Conservation (phyloP, 1,140 invertebrate genomes). For the Drosophila ohnishii region DNA sequence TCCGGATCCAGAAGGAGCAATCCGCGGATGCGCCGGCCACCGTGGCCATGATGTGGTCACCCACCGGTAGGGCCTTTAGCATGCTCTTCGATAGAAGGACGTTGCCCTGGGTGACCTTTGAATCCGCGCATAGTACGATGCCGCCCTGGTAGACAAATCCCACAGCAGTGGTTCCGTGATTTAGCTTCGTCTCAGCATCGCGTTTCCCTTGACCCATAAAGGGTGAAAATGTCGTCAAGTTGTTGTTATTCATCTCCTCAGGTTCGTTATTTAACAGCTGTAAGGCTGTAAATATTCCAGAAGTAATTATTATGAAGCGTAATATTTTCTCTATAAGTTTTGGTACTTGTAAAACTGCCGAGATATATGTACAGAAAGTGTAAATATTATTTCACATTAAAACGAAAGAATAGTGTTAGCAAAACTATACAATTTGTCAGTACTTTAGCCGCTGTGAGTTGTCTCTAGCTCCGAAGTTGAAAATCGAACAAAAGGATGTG, state of each 20-base stretch:
- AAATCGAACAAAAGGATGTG: background rate
- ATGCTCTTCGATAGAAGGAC: background rate
- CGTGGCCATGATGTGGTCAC: background rate
- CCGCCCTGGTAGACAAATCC: slow-evolving; percentile 6
- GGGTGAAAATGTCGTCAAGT: too few relatives aligned
- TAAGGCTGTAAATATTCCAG: background rate
- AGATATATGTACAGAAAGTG: background rate
- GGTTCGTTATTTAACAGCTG: background rate
- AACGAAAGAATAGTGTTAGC: slow-evolving; percentile 4
- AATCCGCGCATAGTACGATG: background rate
- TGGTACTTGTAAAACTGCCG: background rate
- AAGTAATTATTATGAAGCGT: background rate
- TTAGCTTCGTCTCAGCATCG: too few relatives aligned
- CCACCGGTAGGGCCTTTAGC: background rate
- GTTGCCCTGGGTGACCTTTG: background rate
- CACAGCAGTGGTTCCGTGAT: background rate
- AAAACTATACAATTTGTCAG: background rate
- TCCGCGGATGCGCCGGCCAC: background rate
- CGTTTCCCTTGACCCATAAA: background rate
- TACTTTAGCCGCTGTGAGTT: too few relatives aligned
- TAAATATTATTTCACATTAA: background rate
- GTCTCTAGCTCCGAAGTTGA: background rate
- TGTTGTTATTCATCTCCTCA: background rate
- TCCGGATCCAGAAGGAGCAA: slow-evolving; percentile 1
- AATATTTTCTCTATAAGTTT: background rate